Evolutionary conservation across 2,888 invertebrate species (phyloP).

Genomic region (Platypus cylindrus): DNA sequence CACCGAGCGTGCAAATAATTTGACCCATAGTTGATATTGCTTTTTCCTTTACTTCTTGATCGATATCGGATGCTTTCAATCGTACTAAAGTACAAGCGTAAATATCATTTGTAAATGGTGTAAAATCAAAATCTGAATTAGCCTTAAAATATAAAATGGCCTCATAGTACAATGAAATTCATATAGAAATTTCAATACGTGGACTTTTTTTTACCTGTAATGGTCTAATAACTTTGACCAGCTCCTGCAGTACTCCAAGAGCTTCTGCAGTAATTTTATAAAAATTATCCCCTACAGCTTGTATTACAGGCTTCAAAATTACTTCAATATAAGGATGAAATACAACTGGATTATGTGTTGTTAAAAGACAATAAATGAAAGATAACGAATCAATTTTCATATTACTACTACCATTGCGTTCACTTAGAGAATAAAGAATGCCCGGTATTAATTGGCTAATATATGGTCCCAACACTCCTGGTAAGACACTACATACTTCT

Average conservation of each 20-base stretch:
- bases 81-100: constrained; percentile 78
- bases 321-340: constrained; percentile 72
- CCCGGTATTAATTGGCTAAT: constrained; percentile 78
- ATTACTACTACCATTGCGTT: constrained; percentile 89
- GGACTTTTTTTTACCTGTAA: constrained; percentile 39
- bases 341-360: constrained; percentile 63
- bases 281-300: constrained; percentile 88
- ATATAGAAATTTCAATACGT: not conserved
- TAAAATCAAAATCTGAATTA: constrained; percentile 49
- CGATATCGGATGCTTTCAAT: constrained; percentile 89
- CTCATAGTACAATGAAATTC: not conserved
- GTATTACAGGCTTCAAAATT: constrained; percentile 72
- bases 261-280: constrained; percentile 99
- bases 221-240: constrained; percentile 88
- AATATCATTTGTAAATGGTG: constrained; percentile 64
- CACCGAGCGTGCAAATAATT: constrained; percentile 84
- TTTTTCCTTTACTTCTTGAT: constrained; percentile 97
- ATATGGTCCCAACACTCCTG: constrained; percentile 65
- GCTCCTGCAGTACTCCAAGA: constrained; percentile 78
- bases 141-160: constrained; percentile 5
- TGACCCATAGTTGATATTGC: constrained; percentile 97
- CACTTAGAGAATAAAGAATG: constrained; percentile 76
- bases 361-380: constrained; percentile 75
- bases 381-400: constrained; percentile 96
- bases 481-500: constrained; percentile 78